Evolutionary conservation across 2,888 invertebrate genomes (phyloP).

Genomic region (Drosophila pseudotalamancana): DNA sequence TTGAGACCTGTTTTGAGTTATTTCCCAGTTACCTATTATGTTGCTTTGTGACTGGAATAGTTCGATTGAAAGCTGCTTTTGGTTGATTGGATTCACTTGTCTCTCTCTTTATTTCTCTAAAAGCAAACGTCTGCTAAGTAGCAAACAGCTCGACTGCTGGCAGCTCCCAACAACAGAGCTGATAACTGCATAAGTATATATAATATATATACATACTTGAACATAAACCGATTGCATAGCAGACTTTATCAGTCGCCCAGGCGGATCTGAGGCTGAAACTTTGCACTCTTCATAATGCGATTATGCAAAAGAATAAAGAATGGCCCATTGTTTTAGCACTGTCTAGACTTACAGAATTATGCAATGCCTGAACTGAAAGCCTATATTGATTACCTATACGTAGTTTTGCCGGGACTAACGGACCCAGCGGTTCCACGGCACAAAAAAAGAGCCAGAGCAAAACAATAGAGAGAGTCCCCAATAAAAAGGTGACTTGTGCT

Average conservation of each 20-base stretch:
- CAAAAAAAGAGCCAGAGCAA: background rate
- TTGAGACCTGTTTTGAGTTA: slow-evolving; percentile 1
- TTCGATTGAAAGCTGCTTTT: too few species aligned
- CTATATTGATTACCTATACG: slow-evolving; percentile 30
- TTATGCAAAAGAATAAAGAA: slow-evolving; percentile 35
- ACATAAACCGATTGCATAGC: background rate
- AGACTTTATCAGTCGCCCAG: slow-evolving; percentile 36
- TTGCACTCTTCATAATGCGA: slow-evolving; percentile 50
- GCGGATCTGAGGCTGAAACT: slow-evolving; percentile 30
- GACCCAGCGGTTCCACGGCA: slow-evolving; percentile 6
- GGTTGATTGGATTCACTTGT: slow-evolving; percentile 3
- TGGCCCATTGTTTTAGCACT: slow-evolving; percentile 8
- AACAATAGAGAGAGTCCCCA: background rate
- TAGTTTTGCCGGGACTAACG: slow-evolving; percentile 29
- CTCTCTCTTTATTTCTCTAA: too few species aligned
- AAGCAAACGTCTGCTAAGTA: too few species aligned
- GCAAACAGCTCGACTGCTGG: background rate
- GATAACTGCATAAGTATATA: slow-evolving; percentile 32
- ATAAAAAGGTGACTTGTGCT: slow-evolving; percentile 6
- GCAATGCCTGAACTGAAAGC: slow-evolving; percentile 35
- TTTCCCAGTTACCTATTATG: background rate
- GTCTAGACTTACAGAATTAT: slow-evolving; percentile 45
- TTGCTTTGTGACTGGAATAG: background rate
- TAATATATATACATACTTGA: background rate
- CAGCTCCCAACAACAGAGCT: slow-evolving; percentile 24